These are phyloP conservation scores for Parauchenoglanis ngamensis DNA, from an alignment of 2,797 vertebrate genomes.

Conservation along the genomic window DNA sequence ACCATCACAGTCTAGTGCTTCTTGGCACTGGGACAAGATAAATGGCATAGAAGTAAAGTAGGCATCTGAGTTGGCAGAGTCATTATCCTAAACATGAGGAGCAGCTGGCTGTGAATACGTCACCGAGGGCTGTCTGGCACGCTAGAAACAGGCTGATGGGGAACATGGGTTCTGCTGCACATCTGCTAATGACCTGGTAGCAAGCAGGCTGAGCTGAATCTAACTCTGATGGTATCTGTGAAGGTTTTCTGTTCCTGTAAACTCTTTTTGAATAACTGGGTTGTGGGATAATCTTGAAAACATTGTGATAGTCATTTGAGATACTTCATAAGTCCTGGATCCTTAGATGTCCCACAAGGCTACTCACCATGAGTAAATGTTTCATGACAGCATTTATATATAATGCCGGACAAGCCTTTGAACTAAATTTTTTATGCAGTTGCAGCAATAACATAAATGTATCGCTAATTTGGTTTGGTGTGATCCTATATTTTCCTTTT, in stretches of 20 bases:
- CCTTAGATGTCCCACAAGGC: not conserved
- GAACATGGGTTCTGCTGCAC: slow-evolving; percentile 69
- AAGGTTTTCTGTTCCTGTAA: not conserved
- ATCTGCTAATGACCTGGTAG: slow-evolving; percentile 77
- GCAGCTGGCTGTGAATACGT: slow-evolving; percentile 73
- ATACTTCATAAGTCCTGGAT: not conserved
- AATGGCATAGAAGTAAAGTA: slow-evolving; percentile 54
- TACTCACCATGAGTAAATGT: not conserved
- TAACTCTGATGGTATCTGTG: not conserved
- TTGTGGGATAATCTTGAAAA: not conserved
- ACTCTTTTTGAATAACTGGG: not conserved
- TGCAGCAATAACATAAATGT: not conserved
- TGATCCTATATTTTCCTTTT: not conserved
- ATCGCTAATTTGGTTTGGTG: not conserved
- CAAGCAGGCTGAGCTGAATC: slow-evolving; percentile 62
- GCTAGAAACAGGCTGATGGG: slow-evolving; percentile 63
- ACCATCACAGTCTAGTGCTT: slow-evolving; percentile 70
- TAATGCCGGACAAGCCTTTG: slow-evolving; percentile 55
- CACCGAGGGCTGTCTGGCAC: slow-evolving; percentile 52
- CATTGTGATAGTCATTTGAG: slow-evolving; percentile 61
- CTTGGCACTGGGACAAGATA: slow-evolving; percentile 61
- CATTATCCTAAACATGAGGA: slow-evolving; percentile 61
- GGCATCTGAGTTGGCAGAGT: slow-evolving; percentile 48
- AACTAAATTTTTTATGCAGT: not conserved
- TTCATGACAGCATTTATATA: slow-evolving; percentile 39